phyloP scores from a whole-genome alignment of 2,797 vertebrate genomes.

The Scomberomorus guttatus region DNA sequence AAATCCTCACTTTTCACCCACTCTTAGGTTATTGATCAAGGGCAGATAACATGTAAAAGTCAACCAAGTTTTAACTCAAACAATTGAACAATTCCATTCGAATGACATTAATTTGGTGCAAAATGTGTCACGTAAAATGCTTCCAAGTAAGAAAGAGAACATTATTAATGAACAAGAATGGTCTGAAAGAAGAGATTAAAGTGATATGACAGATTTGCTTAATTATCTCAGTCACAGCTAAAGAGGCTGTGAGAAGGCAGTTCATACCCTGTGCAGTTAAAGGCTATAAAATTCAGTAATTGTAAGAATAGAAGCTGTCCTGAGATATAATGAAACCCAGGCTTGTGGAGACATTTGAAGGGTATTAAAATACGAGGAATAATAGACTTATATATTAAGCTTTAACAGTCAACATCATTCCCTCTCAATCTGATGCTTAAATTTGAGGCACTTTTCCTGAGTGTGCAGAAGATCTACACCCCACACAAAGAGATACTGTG shows the following conservation, averaged over 20 bases:
- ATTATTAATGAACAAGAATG: constrained; percentile 15
- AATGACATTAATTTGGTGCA: background rate
- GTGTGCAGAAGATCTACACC: constrained; percentile 35
- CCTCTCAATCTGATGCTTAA: background rate
- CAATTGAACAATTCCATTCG: background rate
- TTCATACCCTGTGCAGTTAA: constrained; percentile 4
- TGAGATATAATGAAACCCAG: constrained; percentile 7
- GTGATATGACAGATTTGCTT: constrained; percentile 30
- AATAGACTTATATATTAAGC: background rate
- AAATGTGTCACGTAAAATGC: background rate
- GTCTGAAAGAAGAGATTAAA: constrained; percentile 33
- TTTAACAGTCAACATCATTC: background rate
- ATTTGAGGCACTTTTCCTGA: constrained; percentile 22
- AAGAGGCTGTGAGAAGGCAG: background rate
- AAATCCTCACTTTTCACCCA: background rate
- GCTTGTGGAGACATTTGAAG: constrained; percentile 5
- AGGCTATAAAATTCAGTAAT: constrained; percentile 4
- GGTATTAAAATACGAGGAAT: background rate
- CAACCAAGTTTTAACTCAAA: background rate
- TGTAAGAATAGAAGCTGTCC: constrained; percentile 1
- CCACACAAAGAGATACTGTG: constrained; percentile 47
- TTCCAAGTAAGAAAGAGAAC: background rate
- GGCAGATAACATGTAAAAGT: no score
- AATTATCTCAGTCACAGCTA: constrained; percentile 23
- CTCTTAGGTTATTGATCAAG: background rate